Evolutionary conservation across 2,888 invertebrate genomes (phyloP), one percentile per base, ranked within the genome.

Genomic region (Neoaliturus tenellus): DNA sequence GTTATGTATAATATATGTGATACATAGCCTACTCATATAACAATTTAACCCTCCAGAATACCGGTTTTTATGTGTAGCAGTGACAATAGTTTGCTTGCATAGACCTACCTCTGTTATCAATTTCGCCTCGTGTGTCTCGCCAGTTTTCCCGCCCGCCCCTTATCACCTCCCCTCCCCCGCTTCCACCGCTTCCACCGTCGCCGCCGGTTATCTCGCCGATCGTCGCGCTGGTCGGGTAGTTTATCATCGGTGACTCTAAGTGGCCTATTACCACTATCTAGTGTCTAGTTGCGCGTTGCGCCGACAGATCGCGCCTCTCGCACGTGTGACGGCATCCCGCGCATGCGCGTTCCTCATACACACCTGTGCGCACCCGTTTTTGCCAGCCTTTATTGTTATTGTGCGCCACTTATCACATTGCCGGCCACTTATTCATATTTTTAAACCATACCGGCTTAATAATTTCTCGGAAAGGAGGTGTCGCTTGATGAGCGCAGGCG

Each of bases 341-440:
- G 75, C 75, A 44, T 55, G 78, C 78, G 78, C 78, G 48, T 55
- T 31, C 51, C 78, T 35, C 78, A n/a, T 35, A 55, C 33, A 78
- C 78, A 78, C 78, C 78, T 78, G 78, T 23, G 78, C 78, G 33
- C 25, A n/a, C 35, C 12, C 20, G 39, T 71, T 71, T 62, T 28
- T 28, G 25, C 62, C 5, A 31, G 12, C 14, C 44, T 55, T 78
- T 48, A 78, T 78, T 48, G 51, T 78, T 78, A 55, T 55, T 78
- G 33, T 55, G 25, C 6, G 25, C 78, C 78, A 78, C 78, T 78
- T 78, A 78, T 78, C 78, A 55, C 78, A 78, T 78, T 55, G 48
- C 78, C 55, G 23, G 78, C 78, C 78, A 78, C 55, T 78, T 78
- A 78, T 78, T 78, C 78, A 78, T 78, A 78, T 78, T 78, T 78